These are phyloP conservation scores for Cynocephalus volans DNA, from an alignment of 2,113 vertebrate species.

Conservation along the genomic window DNA sequence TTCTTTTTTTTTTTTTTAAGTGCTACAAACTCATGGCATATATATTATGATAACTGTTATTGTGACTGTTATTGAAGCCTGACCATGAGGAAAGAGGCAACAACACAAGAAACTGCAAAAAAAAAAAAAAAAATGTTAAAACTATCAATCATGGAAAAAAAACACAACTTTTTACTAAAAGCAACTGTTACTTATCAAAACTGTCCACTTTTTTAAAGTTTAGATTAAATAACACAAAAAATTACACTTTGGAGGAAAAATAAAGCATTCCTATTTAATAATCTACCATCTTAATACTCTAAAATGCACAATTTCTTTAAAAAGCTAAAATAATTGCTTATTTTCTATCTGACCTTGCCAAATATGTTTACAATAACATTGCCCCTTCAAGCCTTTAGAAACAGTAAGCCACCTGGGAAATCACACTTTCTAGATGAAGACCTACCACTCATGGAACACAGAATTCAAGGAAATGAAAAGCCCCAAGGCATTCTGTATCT, in stretches of 20 bases:
- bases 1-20: not conserved
- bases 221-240: not conserved
- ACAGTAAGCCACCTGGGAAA: not conserved
- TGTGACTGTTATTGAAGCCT: not conserved
- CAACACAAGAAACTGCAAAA: not conserved
- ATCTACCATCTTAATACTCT: not conserved
- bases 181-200: not conserved
- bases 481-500: not conserved
- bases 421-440: not conserved
- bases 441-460: not conserved
- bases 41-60: not conserved
- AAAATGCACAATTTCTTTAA: not conserved
- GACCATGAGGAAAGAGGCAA: not conserved
- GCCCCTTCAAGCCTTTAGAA: not conserved
- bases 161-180: not conserved
- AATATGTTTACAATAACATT: not conserved
- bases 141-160: not conserved
- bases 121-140: not conserved
- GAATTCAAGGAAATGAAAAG: not conserved
- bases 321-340: not conserved
- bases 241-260: slow-evolving; percentile 34
- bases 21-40: not conserved
- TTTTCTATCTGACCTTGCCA: not conserved
- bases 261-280: not conserved
- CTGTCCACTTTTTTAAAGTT: not conserved